Conservation (phyloP, 2,888 invertebrate species). For the Furcula furcula region DNA sequence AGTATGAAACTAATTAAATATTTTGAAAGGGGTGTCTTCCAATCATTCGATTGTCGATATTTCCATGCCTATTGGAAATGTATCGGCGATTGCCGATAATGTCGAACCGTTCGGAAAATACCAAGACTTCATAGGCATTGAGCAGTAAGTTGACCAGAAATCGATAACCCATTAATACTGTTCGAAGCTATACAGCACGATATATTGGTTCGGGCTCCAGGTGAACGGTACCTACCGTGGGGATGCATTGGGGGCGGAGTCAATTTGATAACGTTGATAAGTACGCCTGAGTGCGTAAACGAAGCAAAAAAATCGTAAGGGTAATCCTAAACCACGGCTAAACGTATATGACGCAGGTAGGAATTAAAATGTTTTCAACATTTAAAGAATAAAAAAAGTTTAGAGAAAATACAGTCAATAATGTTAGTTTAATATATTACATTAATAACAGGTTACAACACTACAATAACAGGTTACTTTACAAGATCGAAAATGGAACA, state of each 20-base stretch:
- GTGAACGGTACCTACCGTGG: constrained; percentile 49
- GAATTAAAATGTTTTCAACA: too few relatives aligned
- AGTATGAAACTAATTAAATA: too few relatives aligned
- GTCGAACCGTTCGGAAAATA: constrained; percentile 80
- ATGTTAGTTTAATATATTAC: too few relatives aligned
- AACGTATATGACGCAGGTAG: too few relatives aligned
- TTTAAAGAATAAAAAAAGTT: too few relatives aligned
- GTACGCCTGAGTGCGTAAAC: background rate
- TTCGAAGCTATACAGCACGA: constrained; percentile 65
- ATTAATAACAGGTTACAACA: too few relatives aligned
- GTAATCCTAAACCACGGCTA: too few relatives aligned
- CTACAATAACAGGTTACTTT: too few relatives aligned
- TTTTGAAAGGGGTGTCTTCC: background rate
- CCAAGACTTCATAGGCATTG: constrained; percentile 65
- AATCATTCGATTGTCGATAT: constrained; percentile 40
- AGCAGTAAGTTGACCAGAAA: constrained; percentile 74
- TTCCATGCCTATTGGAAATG: constrained; percentile 56
- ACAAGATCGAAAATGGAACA: too few relatives aligned
- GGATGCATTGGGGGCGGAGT: constrained; percentile 45
- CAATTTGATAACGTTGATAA: constrained; percentile 3
- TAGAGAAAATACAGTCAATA: too few relatives aligned
- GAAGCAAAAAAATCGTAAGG: too few relatives aligned
- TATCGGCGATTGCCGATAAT: constrained; percentile 81
- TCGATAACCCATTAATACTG: constrained; percentile 75
- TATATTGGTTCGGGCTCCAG: constrained; percentile 62